Conservation (phyloP, 2,113 vertebrate genomes). For the Coryphaenoides rupestris region DNA sequence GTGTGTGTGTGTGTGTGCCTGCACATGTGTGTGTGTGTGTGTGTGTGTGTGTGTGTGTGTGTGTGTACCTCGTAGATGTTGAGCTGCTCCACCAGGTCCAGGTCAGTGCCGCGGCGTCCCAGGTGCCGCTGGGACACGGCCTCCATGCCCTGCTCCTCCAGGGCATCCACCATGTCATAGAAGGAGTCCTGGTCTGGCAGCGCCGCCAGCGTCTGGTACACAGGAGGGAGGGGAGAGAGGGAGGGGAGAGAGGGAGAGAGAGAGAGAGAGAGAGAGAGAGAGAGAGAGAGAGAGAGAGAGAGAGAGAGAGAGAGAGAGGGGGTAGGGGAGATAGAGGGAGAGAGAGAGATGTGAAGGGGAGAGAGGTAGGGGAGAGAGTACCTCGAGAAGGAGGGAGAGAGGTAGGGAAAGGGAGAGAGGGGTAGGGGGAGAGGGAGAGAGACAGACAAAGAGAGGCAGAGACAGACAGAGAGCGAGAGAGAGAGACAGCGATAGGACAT, state of each 20-base stretch:
- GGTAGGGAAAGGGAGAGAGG: too few species aligned
- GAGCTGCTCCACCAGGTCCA: conserved; percentile 90
- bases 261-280: neutral
- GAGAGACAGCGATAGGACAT: too few species aligned
- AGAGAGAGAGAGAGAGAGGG: too few species aligned
- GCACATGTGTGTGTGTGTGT: neutral
- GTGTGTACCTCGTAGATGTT: conserved; percentile 88
- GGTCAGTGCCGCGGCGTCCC: conserved; percentile 86
- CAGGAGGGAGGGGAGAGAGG: neutral
- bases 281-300: too few species aligned
- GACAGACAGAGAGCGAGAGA: too few species aligned
- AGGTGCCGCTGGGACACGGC: conserved; percentile 83
- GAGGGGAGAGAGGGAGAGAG: neutral
- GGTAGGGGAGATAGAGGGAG: too few species aligned
- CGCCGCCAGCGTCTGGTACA: conserved; percentile 78
- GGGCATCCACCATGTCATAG: conserved; percentile 89
- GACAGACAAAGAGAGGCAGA: too few species aligned
- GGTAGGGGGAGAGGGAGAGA: too few species aligned
- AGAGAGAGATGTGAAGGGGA: too few species aligned
- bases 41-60: conserved; percentile 4
- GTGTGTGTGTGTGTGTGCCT: conserved; percentile 68
- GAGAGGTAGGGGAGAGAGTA: too few species aligned
- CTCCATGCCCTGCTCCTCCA: conserved; percentile 92
- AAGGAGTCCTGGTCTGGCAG: conserved; percentile 94
- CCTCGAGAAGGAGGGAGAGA: too few species aligned